Conservation (phyloP, 2,888 invertebrate species). For the Pyrrhopygopsis socrates region DNA sequence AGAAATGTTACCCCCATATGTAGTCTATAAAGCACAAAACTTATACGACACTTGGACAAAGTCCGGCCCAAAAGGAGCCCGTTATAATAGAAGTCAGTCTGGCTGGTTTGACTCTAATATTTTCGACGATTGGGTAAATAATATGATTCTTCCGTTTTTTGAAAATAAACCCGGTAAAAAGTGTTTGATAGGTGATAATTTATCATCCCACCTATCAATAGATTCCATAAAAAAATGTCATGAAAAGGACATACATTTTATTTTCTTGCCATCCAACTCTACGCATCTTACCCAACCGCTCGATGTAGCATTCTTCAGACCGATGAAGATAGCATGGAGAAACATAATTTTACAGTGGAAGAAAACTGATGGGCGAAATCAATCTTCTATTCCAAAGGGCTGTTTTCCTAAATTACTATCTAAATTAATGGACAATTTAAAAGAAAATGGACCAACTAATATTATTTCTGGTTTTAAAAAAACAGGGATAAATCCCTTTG, state of each 20-base stretch:
- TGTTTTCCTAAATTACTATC: background rate
- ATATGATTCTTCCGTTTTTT: slow-evolving; percentile 77
- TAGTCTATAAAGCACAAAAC: background rate
- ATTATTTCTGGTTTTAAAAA: background rate
- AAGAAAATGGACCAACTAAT: background rate
- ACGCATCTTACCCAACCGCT: background rate
- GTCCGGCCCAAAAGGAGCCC: slow-evolving; percentile 86
- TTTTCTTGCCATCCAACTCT: background rate
- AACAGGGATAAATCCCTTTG: background rate
- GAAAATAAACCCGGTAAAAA: slow-evolving; percentile 82
- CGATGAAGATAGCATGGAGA: background rate
- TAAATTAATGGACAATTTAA: background rate
- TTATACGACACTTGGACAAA: background rate
- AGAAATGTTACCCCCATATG: background rate
- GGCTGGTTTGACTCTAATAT: slow-evolving; percentile 88
- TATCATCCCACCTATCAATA: background rate
- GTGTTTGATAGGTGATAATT: slow-evolving; percentile 38
- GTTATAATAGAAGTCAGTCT: slow-evolving; percentile 88
- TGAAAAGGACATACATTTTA: background rate
- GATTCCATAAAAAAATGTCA: background rate
- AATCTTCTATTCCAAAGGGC: background rate
- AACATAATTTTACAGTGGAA: background rate
- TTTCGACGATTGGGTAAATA: slow-evolving; percentile 88
- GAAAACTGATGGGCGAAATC: background rate
- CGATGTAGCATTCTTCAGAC: background rate